Evolutionary conservation across 2,888 invertebrate species (phyloP), one percentile per base, ranked within the genome.

Genomic region (Ariolimax columbianus): DNA sequence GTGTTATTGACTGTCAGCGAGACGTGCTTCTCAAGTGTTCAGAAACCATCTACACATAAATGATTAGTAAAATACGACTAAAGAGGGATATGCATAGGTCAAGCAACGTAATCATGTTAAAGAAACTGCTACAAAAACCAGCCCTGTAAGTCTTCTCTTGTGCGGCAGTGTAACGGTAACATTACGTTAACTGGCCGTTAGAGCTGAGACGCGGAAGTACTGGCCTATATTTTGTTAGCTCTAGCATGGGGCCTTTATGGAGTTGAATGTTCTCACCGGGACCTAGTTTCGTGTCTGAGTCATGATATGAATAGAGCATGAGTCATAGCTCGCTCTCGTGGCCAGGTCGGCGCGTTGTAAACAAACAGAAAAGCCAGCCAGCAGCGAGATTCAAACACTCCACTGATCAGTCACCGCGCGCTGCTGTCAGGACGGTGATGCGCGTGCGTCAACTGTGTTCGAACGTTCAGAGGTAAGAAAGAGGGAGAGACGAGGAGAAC

Each of bases 271-370:
- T 68, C 33, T 43, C 40, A 68, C 47, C 80, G 47, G 17, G 68
- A 33, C 80, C 68, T 23, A 11, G 63, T 33, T 47, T 47, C 66
- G 38, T n/a, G 7, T 33, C 59, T 82, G 82, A 75, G 59, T 82
- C 82, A 82, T 23, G 26, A 55, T 33, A 59, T 55, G 63, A 73
- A 75, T 30, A 47, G 72, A 40, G 59, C n/a, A 30, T 82, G 82
- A 82, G 63, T 82, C 82, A 82, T 30, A 26, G 40, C 40, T n/a
- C n/a, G n/a, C n/a, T 19, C 73, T 68, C 80, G 19, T 19, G 30
- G 40, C 40, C 68, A 68, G 7, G 80, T 68, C 33, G 33, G 38
- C 68, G 3, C 19, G 40, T 23, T 47, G 63, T 80, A 80, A 80
- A 80, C 80, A 80, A 68, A 66, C 47, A n/a, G n/a, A n/a, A n/a